Conservation (phyloP, 2,797 vertebrate genomes). For the Sebastes diaconus region DNA sequence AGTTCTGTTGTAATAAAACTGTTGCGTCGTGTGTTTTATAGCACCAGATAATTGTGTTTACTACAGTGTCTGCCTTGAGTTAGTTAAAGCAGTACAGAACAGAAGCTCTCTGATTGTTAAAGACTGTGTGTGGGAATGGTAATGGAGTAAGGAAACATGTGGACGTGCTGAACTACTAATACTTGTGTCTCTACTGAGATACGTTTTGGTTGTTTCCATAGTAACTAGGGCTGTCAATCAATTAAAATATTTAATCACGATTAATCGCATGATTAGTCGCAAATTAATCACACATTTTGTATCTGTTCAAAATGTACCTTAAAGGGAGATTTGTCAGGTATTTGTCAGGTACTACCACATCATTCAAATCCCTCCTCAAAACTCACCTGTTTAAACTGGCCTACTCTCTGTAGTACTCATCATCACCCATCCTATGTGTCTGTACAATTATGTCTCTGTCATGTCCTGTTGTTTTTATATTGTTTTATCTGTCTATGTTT, state of each 20-base stretch:
- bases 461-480: no score
- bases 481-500: no score
- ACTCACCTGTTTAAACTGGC: no score
- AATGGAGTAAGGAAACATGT: not conserved
- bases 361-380: no score
- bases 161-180: not conserved
- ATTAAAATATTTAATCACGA: not conserved
- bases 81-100: slow-evolving; percentile 1
- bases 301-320: not conserved
- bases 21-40: slow-evolving; percentile 5
- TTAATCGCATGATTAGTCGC: no score
- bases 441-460: no score
- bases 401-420: no score
- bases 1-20: slow-evolving; percentile 27
- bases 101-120: not conserved
- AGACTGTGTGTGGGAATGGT: not conserved
- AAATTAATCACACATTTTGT: not conserved
- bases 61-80: not conserved
- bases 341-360: no score
- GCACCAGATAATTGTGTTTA: slow-evolving; percentile 5
- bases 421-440: no score
- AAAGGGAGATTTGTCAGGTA: no score
- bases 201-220: not conserved
- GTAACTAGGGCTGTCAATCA: not conserved
- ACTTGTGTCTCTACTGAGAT: not conserved